Base-by-base conservation (phyloP, 1,140 invertebrate genomes). In the Metopolophium dirhodum region DNA sequence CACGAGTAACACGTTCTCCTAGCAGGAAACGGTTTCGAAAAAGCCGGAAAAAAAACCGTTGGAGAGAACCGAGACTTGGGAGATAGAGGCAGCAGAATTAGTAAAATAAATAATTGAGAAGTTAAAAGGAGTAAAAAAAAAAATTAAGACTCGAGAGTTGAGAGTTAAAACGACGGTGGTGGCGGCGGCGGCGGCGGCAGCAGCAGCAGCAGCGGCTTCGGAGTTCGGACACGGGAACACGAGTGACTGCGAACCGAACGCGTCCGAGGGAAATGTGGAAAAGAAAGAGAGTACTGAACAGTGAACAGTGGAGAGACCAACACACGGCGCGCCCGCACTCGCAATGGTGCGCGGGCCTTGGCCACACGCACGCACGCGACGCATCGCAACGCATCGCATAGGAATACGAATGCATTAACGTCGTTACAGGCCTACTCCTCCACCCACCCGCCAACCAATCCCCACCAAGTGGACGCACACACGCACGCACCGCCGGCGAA, bases 401-500 rank as follows among this genome's bases (percentile, higher is more conserved):
- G 14, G 61, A 77, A 77, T 77, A 77, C 61, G 61, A 77, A 77
- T 77, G 61, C 61, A 77, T 77, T 77, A 77, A 77, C 61, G 61
- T 77, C 6, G 61, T n/a, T 77, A 77, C 61, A 77, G 8, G 61
- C 61, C 61, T 68, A n/a, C 61, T n/a, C 0, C 14, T 9, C 77
- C 77, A 11, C 77, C 77, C 20, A 6, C 35, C 77, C 77, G 35
- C 77, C n/a, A 18, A 1, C 35, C n/a, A 0, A 37, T 37, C 77
- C n/a, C 77, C 9, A 85, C 83, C 83, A 22, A 14, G 35, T 85
- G 35, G 7, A 41, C 83, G 23, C 41, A 41, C 83, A 9, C 41
- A 41, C 37, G 83, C 37, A 41, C 83, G 83, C 83, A 45, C 37
- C 41, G 83, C 41, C 41, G 37, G 83, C 41, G 83, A 85, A 85